These are phyloP conservation scores for Patella caerulea DNA, from an alignment of 2,888 invertebrate genomes.

Conservation along the genomic window DNA sequence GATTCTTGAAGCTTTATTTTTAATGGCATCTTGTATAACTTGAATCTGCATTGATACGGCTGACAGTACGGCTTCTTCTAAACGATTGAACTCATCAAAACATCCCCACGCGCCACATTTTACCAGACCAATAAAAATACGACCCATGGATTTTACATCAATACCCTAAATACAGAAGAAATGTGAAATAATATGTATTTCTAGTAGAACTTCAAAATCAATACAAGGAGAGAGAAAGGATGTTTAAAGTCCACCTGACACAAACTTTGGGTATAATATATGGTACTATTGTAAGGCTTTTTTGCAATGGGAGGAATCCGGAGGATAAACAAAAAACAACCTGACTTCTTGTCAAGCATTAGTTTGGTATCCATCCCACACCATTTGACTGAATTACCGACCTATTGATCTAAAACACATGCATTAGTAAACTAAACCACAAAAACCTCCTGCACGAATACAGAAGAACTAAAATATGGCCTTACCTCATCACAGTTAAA, in stretches of 20 bases:
- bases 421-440: too few relatives aligned
- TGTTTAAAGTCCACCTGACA: too few relatives aligned
- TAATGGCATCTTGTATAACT: conserved; percentile 87
- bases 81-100: conserved; percentile 98
- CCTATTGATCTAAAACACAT: too few relatives aligned
- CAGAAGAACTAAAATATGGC: not conserved
- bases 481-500: conserved; percentile 87
- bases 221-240: too few relatives aligned
- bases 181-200: not conserved
- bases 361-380: too few relatives aligned
- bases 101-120: conserved; percentile 92
- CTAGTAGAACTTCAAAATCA: not conserved
- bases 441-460: not conserved
- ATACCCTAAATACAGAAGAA: conserved; percentile 79
- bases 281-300: too few relatives aligned
- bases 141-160: conserved; percentile 93
- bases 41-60: conserved; percentile 95
- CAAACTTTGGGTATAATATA: too few relatives aligned
- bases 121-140: conserved; percentile 93
- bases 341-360: too few relatives aligned
- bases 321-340: too few relatives aligned
- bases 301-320: too few relatives aligned
- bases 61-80: conserved; percentile 93
- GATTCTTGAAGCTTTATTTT: conserved; percentile 74
- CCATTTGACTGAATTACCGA: too few relatives aligned